Evolutionary conservation across 2,113 vertebrate species (phyloP), one percentile per base, ranked within the genome.

Genomic region (Ariopsis seemanni): DNA sequence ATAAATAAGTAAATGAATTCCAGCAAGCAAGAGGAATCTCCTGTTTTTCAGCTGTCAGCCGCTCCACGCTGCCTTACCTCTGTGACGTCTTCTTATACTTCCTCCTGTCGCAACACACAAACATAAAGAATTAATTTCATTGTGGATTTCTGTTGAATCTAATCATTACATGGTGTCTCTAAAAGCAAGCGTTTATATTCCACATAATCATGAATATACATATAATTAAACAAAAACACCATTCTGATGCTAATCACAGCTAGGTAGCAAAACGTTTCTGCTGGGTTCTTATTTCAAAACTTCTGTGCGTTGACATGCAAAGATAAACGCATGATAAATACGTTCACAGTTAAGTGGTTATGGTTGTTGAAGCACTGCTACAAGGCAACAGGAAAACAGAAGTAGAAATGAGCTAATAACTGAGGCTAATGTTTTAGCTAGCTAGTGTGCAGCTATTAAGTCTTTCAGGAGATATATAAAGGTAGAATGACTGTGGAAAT

Each of bases 41-140:
- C 22, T 72, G 9, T 77, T 65, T n/a, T 27, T 55, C 88, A 65
- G 71, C 20, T 27, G 17, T 6, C 12, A 22, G 74, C 3, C 25
- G 55, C 82, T 85, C 75, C 90, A 88, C 84, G 84, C 87, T 60
- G 65, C 93, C 98, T 98, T 99, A 99, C 98, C 98, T 99, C 95
- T 99, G 98, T 86, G 98, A 99, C 10, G 97, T 99, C 97, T 99
- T 99, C 97, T 99, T 99, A 92, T 99, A 99, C 95, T 99, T 99
- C 94, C 98, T 97, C 97, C 98, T 99, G 96, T 93, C 91, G 90
- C 92, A 78, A 92, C 90, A 93, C 81, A 92, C 58, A 94, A 89
- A 92, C 82, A 93, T 78, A 63, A 2, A 20, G 48, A 83, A 25
- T 53, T 53, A 0, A 20, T 80, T 18, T 18, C 8, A 7, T 22